Conservation (phyloP, 2,113 vertebrate species). For the Brachypodius melanocephalos region DNA sequence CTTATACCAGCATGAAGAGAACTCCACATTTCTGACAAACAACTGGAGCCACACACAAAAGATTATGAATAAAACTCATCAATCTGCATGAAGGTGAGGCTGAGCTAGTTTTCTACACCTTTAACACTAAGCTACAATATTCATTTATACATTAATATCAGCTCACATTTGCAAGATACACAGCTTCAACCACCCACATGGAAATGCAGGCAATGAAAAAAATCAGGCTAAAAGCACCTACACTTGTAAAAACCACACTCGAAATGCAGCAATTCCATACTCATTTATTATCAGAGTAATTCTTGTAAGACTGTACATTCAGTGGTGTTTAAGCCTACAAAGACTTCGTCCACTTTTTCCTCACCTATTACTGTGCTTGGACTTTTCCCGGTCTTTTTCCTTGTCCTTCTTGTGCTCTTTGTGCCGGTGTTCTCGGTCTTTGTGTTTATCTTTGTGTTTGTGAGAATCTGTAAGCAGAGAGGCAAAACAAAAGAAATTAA, state of each 20-base stretch:
- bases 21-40: neutral
- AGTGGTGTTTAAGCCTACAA: neutral
- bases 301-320: neutral
- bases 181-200: neutral
- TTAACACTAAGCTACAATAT: neutral
- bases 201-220: neutral
- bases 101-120: neutral
- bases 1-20: neutral
- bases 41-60: neutral
- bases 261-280: neutral
- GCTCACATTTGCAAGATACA: neutral
- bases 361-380: slow-evolving; percentile 93
- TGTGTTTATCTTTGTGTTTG: slow-evolving; percentile 96
- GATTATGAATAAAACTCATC: neutral
- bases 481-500: slow-evolving; percentile 45
- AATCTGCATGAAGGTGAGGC: neutral
- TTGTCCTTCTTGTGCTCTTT: slow-evolving; percentile 97
- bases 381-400: slow-evolving; percentile 88
- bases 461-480: slow-evolving; percentile 85
- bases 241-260: neutral
- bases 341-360: neutral
- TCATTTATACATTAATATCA: neutral
- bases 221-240: neutral
- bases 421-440: slow-evolving; percentile 93
- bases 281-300: neutral